These are phyloP conservation scores for Copidosoma aretas DNA, from an alignment of 2,888 invertebrate genomes.

Conservation along the genomic window DNA sequence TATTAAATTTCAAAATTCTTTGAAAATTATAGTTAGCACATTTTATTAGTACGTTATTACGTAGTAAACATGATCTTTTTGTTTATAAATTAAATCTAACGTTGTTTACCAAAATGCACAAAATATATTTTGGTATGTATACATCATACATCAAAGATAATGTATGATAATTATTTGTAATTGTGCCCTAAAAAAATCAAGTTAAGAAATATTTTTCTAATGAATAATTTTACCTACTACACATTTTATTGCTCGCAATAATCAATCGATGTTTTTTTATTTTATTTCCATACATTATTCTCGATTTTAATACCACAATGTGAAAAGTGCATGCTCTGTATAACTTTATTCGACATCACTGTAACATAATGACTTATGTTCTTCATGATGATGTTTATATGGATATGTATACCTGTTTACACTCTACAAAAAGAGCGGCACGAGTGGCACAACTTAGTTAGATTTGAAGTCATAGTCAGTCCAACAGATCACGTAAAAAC, in stretches of 20 bases:
- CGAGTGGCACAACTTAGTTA: not conserved
- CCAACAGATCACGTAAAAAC: not conserved
- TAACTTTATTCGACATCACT: not conserved
- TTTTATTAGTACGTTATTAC: too few species aligned
- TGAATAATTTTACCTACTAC: not conserved
- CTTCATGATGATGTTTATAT: not conserved
- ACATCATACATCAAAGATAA: not conserved
- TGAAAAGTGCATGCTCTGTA: not conserved
- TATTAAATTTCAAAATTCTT: too few species aligned
- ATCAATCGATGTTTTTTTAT: not conserved
- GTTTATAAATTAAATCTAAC: not conserved
- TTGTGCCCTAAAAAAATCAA: not conserved
- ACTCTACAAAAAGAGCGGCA: not conserved
- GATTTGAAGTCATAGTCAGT: not conserved
- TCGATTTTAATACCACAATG: not conserved
- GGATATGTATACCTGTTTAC: not conserved
- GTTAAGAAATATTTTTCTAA: not conserved
- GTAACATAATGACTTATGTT: not conserved
- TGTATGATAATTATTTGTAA: not conserved
- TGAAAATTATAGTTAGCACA: too few species aligned
- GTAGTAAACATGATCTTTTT: not conserved
- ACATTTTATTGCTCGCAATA: not conserved
- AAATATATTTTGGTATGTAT: not conserved
- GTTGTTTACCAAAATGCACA: not conserved
- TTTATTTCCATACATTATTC: not conserved